A percentile compares a stretch with the other conserved stretches of the same genome.
phyloP scores from a whole-genome alignment of 2,797 vertebrate genomes.

The Fringilla coelebs region DNA sequence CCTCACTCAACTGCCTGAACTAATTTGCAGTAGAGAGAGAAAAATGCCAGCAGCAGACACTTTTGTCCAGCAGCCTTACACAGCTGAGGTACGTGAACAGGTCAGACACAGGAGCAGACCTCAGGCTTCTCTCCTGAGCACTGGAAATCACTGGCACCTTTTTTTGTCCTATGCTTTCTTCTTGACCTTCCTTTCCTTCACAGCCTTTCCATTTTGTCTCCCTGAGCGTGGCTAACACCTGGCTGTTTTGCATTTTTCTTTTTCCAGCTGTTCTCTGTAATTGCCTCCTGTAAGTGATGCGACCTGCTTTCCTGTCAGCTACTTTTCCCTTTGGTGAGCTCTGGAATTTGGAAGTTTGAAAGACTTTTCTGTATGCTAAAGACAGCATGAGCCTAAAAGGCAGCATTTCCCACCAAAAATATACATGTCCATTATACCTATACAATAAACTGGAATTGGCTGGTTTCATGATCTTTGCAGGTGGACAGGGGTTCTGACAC shows the following conservation, averaged over 20 bases:
- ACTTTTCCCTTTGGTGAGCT: not conserved
- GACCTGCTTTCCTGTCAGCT: not conserved
- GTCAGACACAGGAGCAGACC: not conserved
- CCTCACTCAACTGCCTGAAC: not conserved
- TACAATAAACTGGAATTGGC: not conserved
- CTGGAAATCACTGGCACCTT: not conserved
- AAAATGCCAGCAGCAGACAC: not conserved
- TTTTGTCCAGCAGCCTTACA: not conserved
- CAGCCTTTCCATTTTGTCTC: not conserved
- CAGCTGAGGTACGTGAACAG: fast-evolving
- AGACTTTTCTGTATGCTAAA: not conserved
- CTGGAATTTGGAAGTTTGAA: not conserved
- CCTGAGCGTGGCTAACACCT: not conserved
- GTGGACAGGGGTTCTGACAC: not conserved
- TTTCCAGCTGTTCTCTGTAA: not conserved
- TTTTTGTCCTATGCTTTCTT: not conserved
- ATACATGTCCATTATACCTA: not conserved
- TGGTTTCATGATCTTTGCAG: not conserved
- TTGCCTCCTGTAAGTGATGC: not conserved
- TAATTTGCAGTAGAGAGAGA: not conserved
- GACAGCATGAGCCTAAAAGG: not conserved
- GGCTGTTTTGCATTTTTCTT: not conserved
- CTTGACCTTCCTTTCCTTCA: not conserved
- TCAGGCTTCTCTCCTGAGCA: not conserved
- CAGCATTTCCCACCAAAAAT: not conserved